Percentiles rank a stretch among this genome's conserved stretches.
phyloP scores from a whole-genome alignment of 2,797 vertebrate species.

The Liasis olivaceus region DNA sequence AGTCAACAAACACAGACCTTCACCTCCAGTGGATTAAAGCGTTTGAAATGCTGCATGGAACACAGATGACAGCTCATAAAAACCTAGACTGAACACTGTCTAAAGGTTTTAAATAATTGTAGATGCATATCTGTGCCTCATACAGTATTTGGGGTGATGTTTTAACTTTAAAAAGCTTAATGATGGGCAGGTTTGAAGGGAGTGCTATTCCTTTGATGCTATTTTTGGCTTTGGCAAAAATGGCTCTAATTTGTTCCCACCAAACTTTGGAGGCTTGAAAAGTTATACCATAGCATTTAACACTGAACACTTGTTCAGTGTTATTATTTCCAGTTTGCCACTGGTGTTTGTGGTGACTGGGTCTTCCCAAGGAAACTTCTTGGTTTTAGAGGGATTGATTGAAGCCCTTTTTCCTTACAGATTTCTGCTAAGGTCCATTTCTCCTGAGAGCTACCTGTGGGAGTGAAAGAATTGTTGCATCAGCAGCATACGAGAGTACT shows the following conservation, averaged over 20 bases:
- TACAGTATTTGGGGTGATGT: not conserved
- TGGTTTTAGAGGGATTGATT: not conserved
- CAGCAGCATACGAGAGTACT: not conserved
- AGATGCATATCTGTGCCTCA: not conserved
- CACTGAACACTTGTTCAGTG: not conserved
- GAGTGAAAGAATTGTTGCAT: not conserved
- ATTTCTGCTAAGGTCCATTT: not conserved
- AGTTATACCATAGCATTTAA: not conserved
- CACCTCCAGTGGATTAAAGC: not conserved
- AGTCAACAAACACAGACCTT: not conserved
- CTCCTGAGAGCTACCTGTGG: not conserved
- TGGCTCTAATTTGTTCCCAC: not conserved
- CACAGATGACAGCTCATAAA: not conserved
- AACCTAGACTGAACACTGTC: not conserved
- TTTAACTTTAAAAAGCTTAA: not conserved
- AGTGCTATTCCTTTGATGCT: not conserved
- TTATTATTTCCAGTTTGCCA: not conserved
- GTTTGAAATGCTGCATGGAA: not conserved
- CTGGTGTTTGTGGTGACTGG: not conserved
- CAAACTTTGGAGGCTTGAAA: not conserved
- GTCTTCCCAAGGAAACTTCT: not conserved
- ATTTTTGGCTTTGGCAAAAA: not conserved
- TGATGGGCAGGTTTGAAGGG: not conserved
- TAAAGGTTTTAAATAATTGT: not conserved
- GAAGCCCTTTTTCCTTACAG: not conserved